Evolutionary conservation across 2,888 invertebrate species (phyloP).

Genomic region (Cryptophagus acutangulus): DNA sequence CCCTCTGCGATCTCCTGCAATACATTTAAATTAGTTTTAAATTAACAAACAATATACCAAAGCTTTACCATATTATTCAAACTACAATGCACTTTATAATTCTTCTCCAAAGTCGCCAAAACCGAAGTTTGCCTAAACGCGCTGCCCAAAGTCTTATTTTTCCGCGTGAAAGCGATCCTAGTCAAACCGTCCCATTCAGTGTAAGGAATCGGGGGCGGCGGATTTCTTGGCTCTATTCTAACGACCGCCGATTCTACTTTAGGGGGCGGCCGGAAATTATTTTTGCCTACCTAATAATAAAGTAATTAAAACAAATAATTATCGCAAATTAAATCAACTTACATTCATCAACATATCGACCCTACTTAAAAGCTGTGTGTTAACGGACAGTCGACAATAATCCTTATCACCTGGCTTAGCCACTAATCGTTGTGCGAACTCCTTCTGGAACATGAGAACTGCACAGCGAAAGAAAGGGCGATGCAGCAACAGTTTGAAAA

Average conservation of each 20-base stretch:
- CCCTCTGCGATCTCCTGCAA: slow-evolving; percentile 68
- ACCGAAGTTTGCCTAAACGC: slow-evolving; percentile 85
- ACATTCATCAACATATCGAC: slow-evolving; percentile 97
- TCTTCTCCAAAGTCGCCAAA: slow-evolving; percentile 79
- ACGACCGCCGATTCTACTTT: slow-evolving; percentile 99
- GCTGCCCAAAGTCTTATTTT: slow-evolving; percentile 93
- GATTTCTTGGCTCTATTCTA: slow-evolving; percentile 93
- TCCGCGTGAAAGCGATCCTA: slow-evolving; percentile 88
- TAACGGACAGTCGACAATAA: slow-evolving; percentile 93
- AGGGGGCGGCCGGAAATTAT: slow-evolving; percentile 97
- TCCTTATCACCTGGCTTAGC: slow-evolving; percentile 97
- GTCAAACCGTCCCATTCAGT: slow-evolving; percentile 98
- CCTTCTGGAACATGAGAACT: slow-evolving; percentile 96
- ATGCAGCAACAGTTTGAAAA: slow-evolving; percentile 91
- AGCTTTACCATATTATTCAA: slow-evolving; percentile 69
- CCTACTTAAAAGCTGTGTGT: slow-evolving; percentile 90
- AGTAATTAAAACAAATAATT: neutral
- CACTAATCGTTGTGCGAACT: slow-evolving; percentile 94
- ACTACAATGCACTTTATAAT: slow-evolving; percentile 85
- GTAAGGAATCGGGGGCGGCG: slow-evolving; percentile 93
- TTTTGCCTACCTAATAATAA: slow-evolving; percentile 78
- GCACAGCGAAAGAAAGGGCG: slow-evolving; percentile 85
- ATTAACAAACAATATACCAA: neutral
- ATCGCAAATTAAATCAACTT: slow-evolving; percentile 22
- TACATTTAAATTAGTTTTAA: slow-evolving; percentile 4